Percentiles rank a stretch among this genome's conserved stretches.
These are phyloP conservation scores for Cheilosia soror DNA, from an alignment of 2,888 invertebrate genomes.

Conservation along the genomic window DNA sequence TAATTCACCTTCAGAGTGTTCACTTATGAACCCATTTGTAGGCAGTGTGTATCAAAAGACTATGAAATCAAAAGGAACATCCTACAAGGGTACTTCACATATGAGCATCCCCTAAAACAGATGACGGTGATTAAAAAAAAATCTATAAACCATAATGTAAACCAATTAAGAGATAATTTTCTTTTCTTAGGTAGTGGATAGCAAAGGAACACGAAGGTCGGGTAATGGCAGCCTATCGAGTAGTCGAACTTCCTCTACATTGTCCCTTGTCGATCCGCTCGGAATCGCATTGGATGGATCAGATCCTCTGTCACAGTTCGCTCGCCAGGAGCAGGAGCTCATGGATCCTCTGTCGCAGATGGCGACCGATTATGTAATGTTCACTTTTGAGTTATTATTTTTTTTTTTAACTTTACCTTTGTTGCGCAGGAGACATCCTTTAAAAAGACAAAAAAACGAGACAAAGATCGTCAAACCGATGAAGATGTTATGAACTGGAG, in stretches of 20 bases:
- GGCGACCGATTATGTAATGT: slow-evolving; percentile 83
- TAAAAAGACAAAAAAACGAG: slow-evolving; percentile 78
- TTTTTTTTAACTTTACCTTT: neutral
- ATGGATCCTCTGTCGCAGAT: slow-evolving; percentile 88
- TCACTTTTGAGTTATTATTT: neutral
- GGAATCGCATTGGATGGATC: slow-evolving; percentile 87
- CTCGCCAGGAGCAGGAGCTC: slow-evolving; percentile 85
- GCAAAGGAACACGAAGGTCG: slow-evolving; percentile 84
- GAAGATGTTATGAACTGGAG: slow-evolving; percentile 89
- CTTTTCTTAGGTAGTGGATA: slow-evolving; percentile 84
- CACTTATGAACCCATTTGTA: slow-evolving; percentile 47
- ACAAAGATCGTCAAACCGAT: slow-evolving; percentile 80
- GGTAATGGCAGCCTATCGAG: slow-evolving; percentile 84
- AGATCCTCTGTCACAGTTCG: slow-evolving; percentile 90
- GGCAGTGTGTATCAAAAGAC: slow-evolving; percentile 81
- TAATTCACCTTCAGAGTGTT: neutral
- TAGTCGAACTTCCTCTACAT: slow-evolving; percentile 85
- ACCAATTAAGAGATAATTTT: neutral
- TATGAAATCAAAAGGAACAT: slow-evolving; percentile 79
- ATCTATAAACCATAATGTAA: slow-evolving; percentile 13
- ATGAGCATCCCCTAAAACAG: slow-evolving; percentile 87
- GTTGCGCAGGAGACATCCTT: slow-evolving; percentile 78
- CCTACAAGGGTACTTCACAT: slow-evolving; percentile 79
- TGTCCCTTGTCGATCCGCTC: slow-evolving; percentile 84
- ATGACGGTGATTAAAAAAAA: slow-evolving; percentile 82